Evolutionary conservation across 2,888 invertebrate genomes (phyloP), one percentile per base, ranked within the genome.

Genomic region (Dendrolimus houi): DNA sequence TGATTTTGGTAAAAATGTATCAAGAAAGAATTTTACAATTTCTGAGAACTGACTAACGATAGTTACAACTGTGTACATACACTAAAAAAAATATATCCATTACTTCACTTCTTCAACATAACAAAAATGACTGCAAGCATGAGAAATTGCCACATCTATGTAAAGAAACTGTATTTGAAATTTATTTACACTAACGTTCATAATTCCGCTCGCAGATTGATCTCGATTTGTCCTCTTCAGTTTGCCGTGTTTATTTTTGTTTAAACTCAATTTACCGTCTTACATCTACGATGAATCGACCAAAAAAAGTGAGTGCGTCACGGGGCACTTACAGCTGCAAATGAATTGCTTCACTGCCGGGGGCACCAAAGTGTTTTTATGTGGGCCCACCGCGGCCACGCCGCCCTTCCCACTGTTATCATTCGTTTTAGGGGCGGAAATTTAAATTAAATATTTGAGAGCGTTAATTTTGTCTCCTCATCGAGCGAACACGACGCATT

Each of bases 391-490:
- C 65, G 69, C 73, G 70, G 75, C 74, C 79, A 66, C 82, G 76
- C 75, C 76, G 69, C 72, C 71, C 69, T 70, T 72, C 74, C 67
- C 80, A 68, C 83, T 85, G 86, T 87, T 88, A 88, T 87, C 87
- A 83, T 89, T 87, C 87, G 87, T 86, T 87, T 84, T 81, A 76
- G 82, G 79, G 74, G 69, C 75, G 81, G 79, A 89, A 88, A 90
- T 90, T 90, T 87, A 89, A 89, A 90, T 90, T 89, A 90, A 90
- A 90, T 89, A 90, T 89, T 89, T 88, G 88, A 86, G 89, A 83
- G 83, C 86, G 89, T 89, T 89, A 88, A 89, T 88, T 89, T 89
- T 87, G 89, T 90, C 89, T 89, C 86, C 90, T 89, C 89, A 87
- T 88, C 85, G 88, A 79, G 88, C 79, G 84, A 85, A 79, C 78